These are phyloP conservation scores for Arenaria interpres DNA, from an alignment of 2,113 vertebrate genomes.

Conservation along the genomic window DNA sequence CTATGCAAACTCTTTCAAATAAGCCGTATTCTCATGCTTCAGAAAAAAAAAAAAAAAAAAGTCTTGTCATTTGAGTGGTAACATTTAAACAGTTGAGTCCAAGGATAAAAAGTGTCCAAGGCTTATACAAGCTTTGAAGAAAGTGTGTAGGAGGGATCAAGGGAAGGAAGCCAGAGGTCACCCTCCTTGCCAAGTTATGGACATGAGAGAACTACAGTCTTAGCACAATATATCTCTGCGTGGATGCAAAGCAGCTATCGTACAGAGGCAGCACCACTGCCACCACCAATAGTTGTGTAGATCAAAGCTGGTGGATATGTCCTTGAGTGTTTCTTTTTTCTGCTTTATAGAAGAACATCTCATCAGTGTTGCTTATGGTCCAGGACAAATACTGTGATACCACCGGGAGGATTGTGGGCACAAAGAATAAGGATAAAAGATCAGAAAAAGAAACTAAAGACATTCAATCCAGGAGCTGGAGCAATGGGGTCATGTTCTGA, in stretches of 20 bases:
- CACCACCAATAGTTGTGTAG: neutral
- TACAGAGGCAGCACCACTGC: neutral
- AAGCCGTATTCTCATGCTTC: rapidly evolving
- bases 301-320: neutral
- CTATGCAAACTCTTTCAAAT: neutral
- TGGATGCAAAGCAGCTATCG: neutral
- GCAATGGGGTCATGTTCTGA: neutral
- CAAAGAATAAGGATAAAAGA: neutral
- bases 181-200: neutral
- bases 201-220: neutral
- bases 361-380: neutral
- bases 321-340: neutral
- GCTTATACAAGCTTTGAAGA: neutral
- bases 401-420: neutral
- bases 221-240: neutral
- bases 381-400: neutral
- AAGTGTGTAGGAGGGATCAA: neutral
- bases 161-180: neutral
- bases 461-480: neutral
- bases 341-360: neutral
- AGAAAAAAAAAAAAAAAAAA: neutral
- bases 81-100: neutral
- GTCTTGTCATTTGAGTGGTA: neutral
- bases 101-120: neutral
- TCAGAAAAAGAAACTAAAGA: neutral